Conservation (phyloP, 2,888 invertebrate species). For the Agrochola circellaris region DNA sequence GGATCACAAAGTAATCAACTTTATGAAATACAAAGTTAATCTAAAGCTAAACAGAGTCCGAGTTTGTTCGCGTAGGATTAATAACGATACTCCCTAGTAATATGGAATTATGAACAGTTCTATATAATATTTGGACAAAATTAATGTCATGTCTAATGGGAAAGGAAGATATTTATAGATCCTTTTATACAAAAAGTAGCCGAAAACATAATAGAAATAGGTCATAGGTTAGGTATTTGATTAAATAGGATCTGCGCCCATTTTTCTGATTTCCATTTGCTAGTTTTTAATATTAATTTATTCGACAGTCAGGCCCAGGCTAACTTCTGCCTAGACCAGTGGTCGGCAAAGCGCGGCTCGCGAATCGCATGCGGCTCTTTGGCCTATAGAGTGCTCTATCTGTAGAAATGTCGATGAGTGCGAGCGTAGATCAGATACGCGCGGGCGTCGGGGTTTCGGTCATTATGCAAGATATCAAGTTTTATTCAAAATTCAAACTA, state of each 20-base stretch:
- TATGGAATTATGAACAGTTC: neutral
- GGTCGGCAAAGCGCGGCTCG: too few relatives aligned
- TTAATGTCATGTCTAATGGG: neutral
- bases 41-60: constrained; percentile 11
- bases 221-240: too few relatives aligned
- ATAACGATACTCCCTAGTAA: neutral
- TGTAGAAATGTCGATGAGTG: too few relatives aligned
- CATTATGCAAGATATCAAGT: too few relatives aligned
- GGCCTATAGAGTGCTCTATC: too few relatives aligned
- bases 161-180: neutral
- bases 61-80: constrained; percentile 22
- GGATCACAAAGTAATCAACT: constrained; percentile 24
- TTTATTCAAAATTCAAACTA: too few relatives aligned
- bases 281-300: neutral
- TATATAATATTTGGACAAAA: neutral
- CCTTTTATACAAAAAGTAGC: neutral
- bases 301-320: too few relatives aligned
- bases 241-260: neutral
- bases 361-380: too few relatives aligned
- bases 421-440: too few relatives aligned
- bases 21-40: constrained; percentile 29
- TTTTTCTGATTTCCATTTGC: neutral
- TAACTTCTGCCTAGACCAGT: neutral
- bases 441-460: too few relatives aligned
- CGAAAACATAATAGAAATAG: neutral